Conservation (phyloP, 2,113 vertebrate genomes). For the Micronycteris hirsuta region DNA sequence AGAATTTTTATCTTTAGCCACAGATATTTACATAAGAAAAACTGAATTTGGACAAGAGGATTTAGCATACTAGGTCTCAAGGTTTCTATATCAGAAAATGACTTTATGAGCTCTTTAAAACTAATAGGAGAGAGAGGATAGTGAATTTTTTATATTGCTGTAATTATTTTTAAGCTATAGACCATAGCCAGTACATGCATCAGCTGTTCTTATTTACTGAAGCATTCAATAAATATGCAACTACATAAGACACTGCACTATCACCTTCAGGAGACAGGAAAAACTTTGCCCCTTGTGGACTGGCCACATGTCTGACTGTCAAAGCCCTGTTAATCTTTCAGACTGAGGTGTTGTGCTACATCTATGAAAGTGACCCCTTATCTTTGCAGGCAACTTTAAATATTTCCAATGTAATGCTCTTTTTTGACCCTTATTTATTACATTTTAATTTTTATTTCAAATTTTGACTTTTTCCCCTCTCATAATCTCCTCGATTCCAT, state of each 20-base stretch:
- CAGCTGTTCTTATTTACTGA: not conserved
- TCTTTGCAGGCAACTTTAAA: not conserved
- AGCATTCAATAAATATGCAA: not conserved
- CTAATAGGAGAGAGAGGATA: not conserved
- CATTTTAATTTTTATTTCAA: not conserved
- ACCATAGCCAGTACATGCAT: not conserved
- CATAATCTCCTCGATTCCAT: not conserved
- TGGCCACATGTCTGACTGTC: not conserved
- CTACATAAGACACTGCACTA: accelerated
- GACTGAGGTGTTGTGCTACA: not conserved
- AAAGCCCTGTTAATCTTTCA: not conserved
- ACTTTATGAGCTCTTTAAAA: not conserved
- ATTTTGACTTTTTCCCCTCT: not conserved
- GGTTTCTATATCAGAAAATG: not conserved
- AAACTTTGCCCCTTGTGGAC: not conserved
- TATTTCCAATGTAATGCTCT: not conserved
- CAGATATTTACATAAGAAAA: not conserved
- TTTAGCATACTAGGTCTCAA: not conserved
- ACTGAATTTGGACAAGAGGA: not conserved
- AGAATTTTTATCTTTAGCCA: not conserved
- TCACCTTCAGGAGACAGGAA: not conserved
- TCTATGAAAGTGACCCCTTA: not conserved
- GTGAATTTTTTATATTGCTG: not conserved
- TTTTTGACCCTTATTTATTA: not conserved
- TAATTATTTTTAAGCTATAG: not conserved